Conservation (phyloP, 2,113 vertebrate species). For the Mustela lutreola region DNA sequence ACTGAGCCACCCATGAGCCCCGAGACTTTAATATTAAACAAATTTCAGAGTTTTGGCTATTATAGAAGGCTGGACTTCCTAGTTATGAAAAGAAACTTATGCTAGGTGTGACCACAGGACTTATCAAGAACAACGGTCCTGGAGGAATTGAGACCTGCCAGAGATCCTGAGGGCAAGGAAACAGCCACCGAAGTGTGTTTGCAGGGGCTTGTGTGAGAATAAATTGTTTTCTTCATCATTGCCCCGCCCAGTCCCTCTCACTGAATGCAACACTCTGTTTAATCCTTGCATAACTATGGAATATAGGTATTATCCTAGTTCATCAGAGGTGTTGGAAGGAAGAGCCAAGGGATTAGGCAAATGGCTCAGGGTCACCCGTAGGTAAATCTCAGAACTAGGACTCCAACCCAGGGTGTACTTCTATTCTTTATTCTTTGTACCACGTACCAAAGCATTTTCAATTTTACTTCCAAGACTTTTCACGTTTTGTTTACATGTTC, state of each 20-base stretch:
- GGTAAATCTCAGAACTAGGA: background rate
- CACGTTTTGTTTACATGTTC: background rate
- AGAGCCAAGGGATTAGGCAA: background rate
- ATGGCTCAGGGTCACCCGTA: background rate
- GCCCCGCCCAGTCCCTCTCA: background rate
- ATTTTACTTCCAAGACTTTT: background rate
- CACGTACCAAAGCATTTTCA: background rate
- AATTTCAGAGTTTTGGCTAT: constrained; percentile 6
- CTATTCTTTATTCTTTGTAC: background rate
- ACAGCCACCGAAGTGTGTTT: background rate
- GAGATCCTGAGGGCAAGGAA: background rate
- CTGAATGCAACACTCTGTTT: background rate
- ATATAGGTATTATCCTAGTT: background rate
- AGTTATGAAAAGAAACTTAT: background rate
- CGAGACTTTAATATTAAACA: background rate
- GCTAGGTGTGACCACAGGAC: background rate
- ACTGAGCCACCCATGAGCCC: too few species aligned
- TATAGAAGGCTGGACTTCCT: background rate
- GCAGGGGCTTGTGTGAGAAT: background rate
- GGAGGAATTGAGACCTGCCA: background rate
- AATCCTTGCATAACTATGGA: background rate
- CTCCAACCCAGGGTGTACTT: background rate
- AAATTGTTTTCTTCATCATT: background rate
- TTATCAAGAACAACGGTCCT: background rate
- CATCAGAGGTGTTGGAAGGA: background rate